Evolutionary conservation across 2,797 vertebrate species (phyloP).

Genomic region (Tauraco hartlaubi): DNA sequence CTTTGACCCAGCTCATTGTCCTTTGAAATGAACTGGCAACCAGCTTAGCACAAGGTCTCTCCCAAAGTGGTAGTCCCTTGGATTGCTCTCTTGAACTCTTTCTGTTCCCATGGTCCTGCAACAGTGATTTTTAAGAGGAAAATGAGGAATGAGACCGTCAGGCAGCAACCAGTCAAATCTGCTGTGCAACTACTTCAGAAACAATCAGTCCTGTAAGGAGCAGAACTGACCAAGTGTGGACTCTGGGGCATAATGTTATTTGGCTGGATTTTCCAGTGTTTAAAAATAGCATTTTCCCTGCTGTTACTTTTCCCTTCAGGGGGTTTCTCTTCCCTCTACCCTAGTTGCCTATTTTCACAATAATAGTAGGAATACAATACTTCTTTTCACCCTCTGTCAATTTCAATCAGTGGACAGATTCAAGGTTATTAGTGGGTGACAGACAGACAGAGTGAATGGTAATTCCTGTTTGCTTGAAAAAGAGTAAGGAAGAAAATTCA

Average conservation of each 20-base stretch:
- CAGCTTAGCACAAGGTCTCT: not conserved
- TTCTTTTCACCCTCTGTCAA: not conserved
- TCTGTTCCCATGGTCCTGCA: not conserved
- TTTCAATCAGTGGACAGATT: not conserved
- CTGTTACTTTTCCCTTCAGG: not conserved
- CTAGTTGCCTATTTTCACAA: slow-evolving; percentile 11
- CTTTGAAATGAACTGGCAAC: not conserved
- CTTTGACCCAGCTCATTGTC: not conserved
- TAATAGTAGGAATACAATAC: not conserved
- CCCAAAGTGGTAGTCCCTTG: not conserved
- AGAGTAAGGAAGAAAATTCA: not conserved
- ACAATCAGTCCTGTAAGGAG: not conserved
- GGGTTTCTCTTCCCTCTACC: not conserved
- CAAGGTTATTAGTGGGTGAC: not conserved
- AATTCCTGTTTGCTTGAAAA: not conserved
- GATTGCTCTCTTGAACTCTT: not conserved
- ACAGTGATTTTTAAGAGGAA: slow-evolving; percentile 5
- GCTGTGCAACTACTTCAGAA: slow-evolving; percentile 11
- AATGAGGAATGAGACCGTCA: not conserved
- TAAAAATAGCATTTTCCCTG: slow-evolving; percentile 47
- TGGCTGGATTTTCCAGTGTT: slow-evolving; percentile 4
- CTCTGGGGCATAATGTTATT: slow-evolving; percentile 10
- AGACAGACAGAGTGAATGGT: not conserved
- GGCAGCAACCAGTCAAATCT: slow-evolving; percentile 17
- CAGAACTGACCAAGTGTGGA: not conserved